These are phyloP conservation scores for Eleginops maclovinus DNA, from an alignment of 2,113 vertebrate genomes.

Conservation along the genomic window DNA sequence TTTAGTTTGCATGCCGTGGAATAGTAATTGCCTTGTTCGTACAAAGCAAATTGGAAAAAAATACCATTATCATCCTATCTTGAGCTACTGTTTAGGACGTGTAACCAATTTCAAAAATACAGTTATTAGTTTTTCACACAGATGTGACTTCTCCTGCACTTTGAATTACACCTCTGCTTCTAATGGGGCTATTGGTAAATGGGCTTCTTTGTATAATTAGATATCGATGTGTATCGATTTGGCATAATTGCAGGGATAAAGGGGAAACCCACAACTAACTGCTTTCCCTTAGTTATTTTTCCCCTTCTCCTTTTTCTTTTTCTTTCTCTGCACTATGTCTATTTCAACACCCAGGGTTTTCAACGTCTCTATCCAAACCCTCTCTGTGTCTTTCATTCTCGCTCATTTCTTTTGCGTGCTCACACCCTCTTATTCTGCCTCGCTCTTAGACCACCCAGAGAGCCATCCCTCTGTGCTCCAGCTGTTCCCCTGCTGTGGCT, in stretches of 20 bases:
- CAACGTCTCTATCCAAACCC: slow-evolving; percentile 35
- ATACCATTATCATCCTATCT: slow-evolving; percentile 8
- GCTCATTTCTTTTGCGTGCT: slow-evolving; percentile 48
- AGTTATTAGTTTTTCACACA: slow-evolving; percentile 25
- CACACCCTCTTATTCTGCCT: slow-evolving; percentile 55
- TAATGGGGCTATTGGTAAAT: slow-evolving; percentile 44
- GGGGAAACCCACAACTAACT: slow-evolving; percentile 48
- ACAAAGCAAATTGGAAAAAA: neutral
- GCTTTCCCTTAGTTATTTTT: slow-evolving; percentile 5
- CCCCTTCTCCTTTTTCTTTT: slow-evolving; percentile 10
- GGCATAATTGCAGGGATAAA: slow-evolving; percentile 65
- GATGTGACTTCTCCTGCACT: slow-evolving; percentile 11
- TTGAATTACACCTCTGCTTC: slow-evolving; percentile 40
- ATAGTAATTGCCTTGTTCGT: neutral
- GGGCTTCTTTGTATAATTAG: slow-evolving; percentile 67
- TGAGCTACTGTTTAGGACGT: slow-evolving; percentile 10
- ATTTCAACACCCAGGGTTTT: slow-evolving; percentile 47
- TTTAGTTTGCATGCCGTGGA: neutral
- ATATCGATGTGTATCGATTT: slow-evolving; percentile 70
- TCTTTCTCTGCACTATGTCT: slow-evolving; percentile 7
- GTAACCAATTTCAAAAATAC: slow-evolving; percentile 15
- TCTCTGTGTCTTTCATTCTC: slow-evolving; percentile 60
- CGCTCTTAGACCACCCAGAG: slow-evolving; percentile 82
- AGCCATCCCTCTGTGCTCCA: slow-evolving; percentile 76
- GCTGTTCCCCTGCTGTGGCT: slow-evolving; percentile 83